Evolutionary conservation across 2,888 invertebrate species (phyloP), one percentile per base, ranked within the genome.

Genomic region (Acrobasis consociella): DNA sequence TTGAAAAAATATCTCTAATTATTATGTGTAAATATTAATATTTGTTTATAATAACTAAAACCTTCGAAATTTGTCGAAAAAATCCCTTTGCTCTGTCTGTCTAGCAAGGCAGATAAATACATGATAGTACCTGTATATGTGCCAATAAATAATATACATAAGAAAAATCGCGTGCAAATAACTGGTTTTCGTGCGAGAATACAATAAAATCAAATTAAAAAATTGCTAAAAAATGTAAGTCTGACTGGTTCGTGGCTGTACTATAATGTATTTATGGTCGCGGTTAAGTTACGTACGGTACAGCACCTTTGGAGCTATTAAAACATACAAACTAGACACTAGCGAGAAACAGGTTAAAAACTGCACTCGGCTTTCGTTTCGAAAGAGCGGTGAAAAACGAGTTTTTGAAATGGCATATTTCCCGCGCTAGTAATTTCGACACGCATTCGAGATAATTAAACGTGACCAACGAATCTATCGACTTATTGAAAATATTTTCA

Each of bases 351-450:
- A 65, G 74, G 83, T 82, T 84, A 75, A 78, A 80, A 81, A 79
- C 81, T 79, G 75, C 81, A 82, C 78, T 78, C 77, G 71, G 77
- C 83, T 88, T 89, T 87, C 86, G 78, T 88, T 89, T 87, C 86
- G 78, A 87, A 87, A 85, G 72, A 71, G 70, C 68, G 64, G 67
- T 69, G 71, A 74, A 75, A 74, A 77, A 77, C 77, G 42, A 67
- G 75, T 77, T 79, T 72, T 68, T 66, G 64, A 67, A 63, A 50
- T 60, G 42, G 58, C 64, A 60, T 63, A 62, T 71, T 71, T 68
- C 69, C 69, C 51, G 53, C 66, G 67, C 62, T 53, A 59, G 64
- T 62, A 62, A 63, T 67, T 69, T 67, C 65, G 62, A 66, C 66
- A 67, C 58, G 58, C 37, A 31, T 64, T 58, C 55, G 53, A 62